Evolutionary conservation across 2,888 invertebrate species (phyloP).

Genomic region (Lasioglossum lativentre): DNA sequence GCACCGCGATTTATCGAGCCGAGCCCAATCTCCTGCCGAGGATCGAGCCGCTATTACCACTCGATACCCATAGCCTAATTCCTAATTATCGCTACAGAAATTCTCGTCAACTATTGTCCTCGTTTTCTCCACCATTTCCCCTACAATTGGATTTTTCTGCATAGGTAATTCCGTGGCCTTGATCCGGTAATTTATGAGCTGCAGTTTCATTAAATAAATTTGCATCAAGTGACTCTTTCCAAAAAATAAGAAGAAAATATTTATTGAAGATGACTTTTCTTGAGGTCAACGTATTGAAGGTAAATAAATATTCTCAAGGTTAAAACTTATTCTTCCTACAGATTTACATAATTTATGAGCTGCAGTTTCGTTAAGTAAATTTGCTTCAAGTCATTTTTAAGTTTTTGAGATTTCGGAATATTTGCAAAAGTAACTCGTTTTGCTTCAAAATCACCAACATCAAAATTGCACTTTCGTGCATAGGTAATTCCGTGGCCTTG

Average conservation of each 20-base stretch:
- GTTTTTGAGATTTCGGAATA: no score
- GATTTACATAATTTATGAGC: no score
- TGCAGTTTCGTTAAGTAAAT: background rate
- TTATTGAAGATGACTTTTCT: background rate
- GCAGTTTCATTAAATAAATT: background rate
- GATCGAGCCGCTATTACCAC: slow-evolving; percentile 14
- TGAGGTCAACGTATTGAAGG: background rate
- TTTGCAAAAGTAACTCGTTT: no score
- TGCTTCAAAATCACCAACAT: no score
- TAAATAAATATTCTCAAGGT: background rate
- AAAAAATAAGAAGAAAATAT: background rate
- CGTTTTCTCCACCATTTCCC: background rate
- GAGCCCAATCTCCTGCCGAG: slow-evolving; percentile 46
- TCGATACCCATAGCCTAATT: slow-evolving; percentile 34
- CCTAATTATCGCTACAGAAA: slow-evolving; percentile 15
- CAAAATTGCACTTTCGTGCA: no score
- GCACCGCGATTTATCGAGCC: slow-evolving; percentile 65
- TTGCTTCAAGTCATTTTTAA: background rate
- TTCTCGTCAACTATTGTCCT: background rate
- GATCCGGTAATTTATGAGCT: background rate
- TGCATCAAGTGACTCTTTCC: no score
- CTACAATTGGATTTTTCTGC: background rate
- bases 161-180: background rate
- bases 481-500: no score
- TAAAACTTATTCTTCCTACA: background rate